Conservation (phyloP, 2,888 invertebrate genomes). For the Amphipoea lucens region DNA sequence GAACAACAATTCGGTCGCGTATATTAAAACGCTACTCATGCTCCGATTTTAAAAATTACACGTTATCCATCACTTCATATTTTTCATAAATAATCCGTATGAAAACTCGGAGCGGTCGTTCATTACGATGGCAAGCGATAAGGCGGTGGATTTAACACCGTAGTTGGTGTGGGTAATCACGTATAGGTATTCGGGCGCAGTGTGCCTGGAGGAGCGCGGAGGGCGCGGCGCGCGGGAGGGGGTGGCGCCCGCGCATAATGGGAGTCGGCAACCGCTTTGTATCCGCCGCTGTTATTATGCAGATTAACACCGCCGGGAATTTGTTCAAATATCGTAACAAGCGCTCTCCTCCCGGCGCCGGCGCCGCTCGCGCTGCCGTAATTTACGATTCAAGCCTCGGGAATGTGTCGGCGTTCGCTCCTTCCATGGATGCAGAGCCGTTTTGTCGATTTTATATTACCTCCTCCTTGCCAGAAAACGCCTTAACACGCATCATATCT, state of each 20-base stretch:
- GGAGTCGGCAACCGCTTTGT: constrained; percentile 89
- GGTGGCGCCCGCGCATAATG: constrained; percentile 89
- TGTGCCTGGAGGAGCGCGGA: constrained; percentile 64
- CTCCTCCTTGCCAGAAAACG: constrained; percentile 74
- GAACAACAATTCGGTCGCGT: constrained; percentile 33
- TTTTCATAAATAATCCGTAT: constrained; percentile 72
- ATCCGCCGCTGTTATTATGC: constrained; percentile 89
- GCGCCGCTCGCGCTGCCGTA: constrained; percentile 85
- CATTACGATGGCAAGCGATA: constrained; percentile 80
- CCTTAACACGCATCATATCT: constrained; percentile 73
- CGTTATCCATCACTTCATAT: constrained; percentile 63
- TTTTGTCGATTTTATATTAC: constrained; percentile 82
- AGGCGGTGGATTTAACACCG: constrained; percentile 77
- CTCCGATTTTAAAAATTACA: constrained; percentile 62
- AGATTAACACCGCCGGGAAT: constrained; percentile 91
- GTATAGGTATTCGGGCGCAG: constrained; percentile 67
- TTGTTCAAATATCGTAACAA: constrained; percentile 91
- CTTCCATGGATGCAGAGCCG: constrained; percentile 77
- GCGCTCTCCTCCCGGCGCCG: constrained; percentile 88
- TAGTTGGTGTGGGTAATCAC: constrained; percentile 69
- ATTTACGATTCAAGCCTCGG: constrained; percentile 87
- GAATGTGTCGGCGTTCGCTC: constrained; percentile 86
- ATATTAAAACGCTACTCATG: constrained; percentile 45
- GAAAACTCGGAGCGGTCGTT: constrained; percentile 73
- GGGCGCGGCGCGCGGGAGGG: constrained; percentile 72